Conservation (phyloP, 2,888 invertebrate genomes). For the Polietes domitor region DNA sequence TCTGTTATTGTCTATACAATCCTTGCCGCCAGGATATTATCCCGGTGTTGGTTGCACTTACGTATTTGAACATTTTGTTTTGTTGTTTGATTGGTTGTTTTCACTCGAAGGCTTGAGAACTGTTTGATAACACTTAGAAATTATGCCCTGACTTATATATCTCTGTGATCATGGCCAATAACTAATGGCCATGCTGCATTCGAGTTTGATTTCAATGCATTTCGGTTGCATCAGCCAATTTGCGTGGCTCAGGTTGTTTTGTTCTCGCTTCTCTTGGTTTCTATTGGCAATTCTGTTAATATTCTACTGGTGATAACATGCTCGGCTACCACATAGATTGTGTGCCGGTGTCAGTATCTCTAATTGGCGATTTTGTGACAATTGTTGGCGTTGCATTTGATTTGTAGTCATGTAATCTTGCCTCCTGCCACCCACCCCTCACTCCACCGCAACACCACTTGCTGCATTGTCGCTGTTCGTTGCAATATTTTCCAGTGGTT, state of each 20-base stretch:
- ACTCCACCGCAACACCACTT: no score
- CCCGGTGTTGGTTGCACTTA: slow-evolving; percentile 80
- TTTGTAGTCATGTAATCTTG: slow-evolving; percentile 43
- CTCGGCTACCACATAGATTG: neutral
- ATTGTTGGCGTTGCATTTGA: slow-evolving; percentile 59
- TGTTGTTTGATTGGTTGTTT: slow-evolving; percentile 36
- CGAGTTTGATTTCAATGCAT: slow-evolving; percentile 24
- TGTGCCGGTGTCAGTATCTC: slow-evolving; percentile 1
- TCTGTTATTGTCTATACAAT: no score
- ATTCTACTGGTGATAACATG: neutral
- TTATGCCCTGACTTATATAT: slow-evolving; percentile 66
- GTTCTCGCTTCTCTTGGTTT: slow-evolving; percentile 36
- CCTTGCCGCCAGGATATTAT: slow-evolving; percentile 65
- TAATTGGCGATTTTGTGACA: slow-evolving; percentile 49
- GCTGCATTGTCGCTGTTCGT: neutral
- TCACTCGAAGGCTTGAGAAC: slow-evolving; percentile 61
- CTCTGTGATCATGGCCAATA: neutral
- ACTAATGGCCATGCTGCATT: slow-evolving; percentile 33
- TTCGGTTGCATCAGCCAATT: slow-evolving; percentile 23
- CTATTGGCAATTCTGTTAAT: neutral
- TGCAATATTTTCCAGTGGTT: slow-evolving; percentile 29
- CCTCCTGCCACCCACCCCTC: neutral
- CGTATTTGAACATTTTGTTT: slow-evolving; percentile 81
- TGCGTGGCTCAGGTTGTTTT: slow-evolving; percentile 57
- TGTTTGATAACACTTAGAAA: slow-evolving; percentile 63